Evolutionary conservation across 2,797 vertebrate species (phyloP), one percentile per base, ranked within the genome.

Genomic region (Calcarius lapponicus): DNA sequence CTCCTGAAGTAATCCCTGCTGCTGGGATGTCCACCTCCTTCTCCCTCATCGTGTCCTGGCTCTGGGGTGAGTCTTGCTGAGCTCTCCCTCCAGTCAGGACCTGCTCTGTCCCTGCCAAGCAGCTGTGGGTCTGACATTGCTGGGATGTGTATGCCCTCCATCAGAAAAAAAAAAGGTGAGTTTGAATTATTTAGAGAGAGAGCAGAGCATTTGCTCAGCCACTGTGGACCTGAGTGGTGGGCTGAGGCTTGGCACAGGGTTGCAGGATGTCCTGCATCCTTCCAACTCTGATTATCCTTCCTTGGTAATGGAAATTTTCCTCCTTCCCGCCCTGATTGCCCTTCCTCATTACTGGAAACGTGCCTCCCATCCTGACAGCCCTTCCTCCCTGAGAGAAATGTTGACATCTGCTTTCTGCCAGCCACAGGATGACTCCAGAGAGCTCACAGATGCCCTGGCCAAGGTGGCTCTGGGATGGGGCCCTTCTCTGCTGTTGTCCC

Each of bases 1-100:
- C 17, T 87, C 29, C 45, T 3, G 8, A 48, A 64, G 48, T 32
- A 24, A 87, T 48, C 51, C 31, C 16, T 43, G 61, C n/a, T 65
- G 50, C 14, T 2, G 1, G 12, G 17, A 20, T 61, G 28, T 32
- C 17, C 21, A 16, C 4, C 8, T 86, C 50, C n/a, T 45, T 28
- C 34, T 86, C 53, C 34, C 42, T 69, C 1, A 2, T 25, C 0
- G 0, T 58, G 31, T 17, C 19, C 28, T 51, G 38, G 38, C 56
- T 81, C 61, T 90, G 36, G n/a, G 9, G 8, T 86, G 66, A 61
- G 26, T 10, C 54, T n/a, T 69, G 50, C n/a, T 38, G 45, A 87
- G 42, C 13, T 45, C 36, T 62, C 31, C 36, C 19, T 84, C 22
- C 11, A 60, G 50, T 31, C 34, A 29, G 71, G 38, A 75, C 16